Evolutionary conservation across 1,140 invertebrate species (phyloP).

Genomic region (Metaphire vulgaris): DNA sequence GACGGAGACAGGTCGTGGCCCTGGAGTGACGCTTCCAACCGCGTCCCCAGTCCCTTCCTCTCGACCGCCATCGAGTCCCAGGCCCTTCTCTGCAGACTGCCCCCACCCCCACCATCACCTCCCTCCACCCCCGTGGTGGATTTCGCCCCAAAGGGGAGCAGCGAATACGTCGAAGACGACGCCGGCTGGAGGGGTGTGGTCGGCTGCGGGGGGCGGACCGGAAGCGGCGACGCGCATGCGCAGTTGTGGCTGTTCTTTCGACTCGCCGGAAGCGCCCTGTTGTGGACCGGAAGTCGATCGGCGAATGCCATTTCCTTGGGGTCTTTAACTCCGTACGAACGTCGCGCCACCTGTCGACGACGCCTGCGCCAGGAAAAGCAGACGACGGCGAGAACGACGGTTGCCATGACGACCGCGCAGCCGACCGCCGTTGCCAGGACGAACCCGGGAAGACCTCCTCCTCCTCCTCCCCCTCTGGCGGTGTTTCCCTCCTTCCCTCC

Average conservation of each 20-base stretch:
- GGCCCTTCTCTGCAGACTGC: background rate
- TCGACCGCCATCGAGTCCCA: background rate
- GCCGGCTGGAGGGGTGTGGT: background rate
- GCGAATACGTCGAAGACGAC: too few relatives aligned
- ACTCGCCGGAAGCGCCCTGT: background rate
- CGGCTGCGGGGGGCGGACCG: too few relatives aligned
- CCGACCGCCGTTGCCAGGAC: background rate
- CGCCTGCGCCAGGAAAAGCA: background rate
- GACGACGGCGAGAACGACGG: background rate
- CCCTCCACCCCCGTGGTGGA: background rate
- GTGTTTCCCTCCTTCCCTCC: too few relatives aligned
- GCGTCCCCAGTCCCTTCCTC: background rate
- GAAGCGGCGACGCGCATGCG: background rate
- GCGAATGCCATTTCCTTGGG: background rate
- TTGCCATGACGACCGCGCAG: background rate
- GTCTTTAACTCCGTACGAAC: background rate
- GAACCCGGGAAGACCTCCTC: background rate
- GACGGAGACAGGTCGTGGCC: background rate
- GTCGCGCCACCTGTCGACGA: background rate
- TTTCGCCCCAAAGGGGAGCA: too few relatives aligned
- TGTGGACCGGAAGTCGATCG: background rate
- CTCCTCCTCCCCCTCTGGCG: too few relatives aligned
- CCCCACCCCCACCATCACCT: background rate
- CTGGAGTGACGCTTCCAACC: background rate
- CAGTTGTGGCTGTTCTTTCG: background rate